Conservation (phyloP, 1,140 invertebrate genomes). For the Heliothis subflexa region DNA sequence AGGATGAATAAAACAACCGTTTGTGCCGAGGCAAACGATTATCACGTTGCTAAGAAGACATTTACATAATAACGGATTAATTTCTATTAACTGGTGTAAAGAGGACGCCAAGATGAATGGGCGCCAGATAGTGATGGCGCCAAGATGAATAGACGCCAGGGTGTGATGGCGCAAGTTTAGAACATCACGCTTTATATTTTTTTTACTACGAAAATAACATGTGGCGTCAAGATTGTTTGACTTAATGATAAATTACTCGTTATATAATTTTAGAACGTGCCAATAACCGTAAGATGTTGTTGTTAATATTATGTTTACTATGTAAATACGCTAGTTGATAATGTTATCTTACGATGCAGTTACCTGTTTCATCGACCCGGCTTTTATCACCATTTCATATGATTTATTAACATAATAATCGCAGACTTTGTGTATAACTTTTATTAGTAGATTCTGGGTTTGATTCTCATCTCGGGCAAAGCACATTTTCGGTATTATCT, state of each 20-base stretch:
- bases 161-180: too few species aligned
- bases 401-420: neutral
- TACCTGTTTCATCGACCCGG: neutral
- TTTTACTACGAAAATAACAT: neutral
- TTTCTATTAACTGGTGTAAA: neutral
- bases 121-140: too few species aligned
- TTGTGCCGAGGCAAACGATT: neutral
- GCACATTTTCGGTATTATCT: too few species aligned
- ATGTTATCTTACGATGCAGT: neutral
- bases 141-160: too few species aligned
- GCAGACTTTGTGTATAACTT: too few species aligned
- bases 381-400: slow-evolving; percentile 1
- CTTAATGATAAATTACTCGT: neutral
- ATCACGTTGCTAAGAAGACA: neutral
- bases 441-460: neutral
- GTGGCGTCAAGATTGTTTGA: too few species aligned
- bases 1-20: neutral
- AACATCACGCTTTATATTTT: neutral
- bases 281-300: neutral
- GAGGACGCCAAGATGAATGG: too few species aligned
- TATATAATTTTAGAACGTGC: neutral
- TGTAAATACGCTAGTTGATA: neutral
- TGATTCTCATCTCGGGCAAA: too few species aligned
- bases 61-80: neutral
- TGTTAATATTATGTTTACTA: neutral